Percentiles rank a stretch among this genome's conserved stretches.
Evolutionary conservation across 2,888 invertebrate genomes (phyloP).

Genomic region (Catocala nupta): DNA sequence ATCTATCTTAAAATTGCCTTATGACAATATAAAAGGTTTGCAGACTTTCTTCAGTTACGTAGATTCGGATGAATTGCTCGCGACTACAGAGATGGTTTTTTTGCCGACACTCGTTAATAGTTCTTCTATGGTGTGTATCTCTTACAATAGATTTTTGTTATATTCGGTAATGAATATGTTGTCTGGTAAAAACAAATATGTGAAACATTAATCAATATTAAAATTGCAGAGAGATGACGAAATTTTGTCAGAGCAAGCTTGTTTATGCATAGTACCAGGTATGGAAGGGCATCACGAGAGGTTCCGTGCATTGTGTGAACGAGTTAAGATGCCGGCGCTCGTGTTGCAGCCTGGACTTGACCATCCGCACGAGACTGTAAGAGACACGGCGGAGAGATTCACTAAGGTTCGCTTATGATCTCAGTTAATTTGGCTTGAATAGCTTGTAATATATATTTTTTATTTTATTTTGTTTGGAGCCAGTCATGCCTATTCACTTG

Average conservation of each 20-base stretch:
- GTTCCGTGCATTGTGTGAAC: slow-evolving; percentile 57
- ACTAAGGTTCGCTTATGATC: slow-evolving; percentile 47
- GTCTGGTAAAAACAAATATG: too few relatives aligned
- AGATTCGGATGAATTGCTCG: slow-evolving; percentile 59
- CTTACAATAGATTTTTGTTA: too few relatives aligned
- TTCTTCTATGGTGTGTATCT: slow-evolving; percentile 45
- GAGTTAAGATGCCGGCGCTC: slow-evolving; percentile 61
- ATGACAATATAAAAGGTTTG: slow-evolving; percentile 49
- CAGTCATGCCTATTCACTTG: too few relatives aligned
- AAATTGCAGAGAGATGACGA: slow-evolving; percentile 62
- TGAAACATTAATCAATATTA: not conserved
- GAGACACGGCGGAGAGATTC: slow-evolving; percentile 58
- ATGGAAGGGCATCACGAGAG: slow-evolving; percentile 61
- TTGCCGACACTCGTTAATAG: slow-evolving; percentile 56
- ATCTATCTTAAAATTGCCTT: slow-evolving; percentile 19
- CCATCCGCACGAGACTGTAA: slow-evolving; percentile 52
- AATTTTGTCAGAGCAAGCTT: slow-evolving; percentile 52
- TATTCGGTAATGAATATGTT: too few relatives aligned
- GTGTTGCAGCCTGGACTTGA: slow-evolving; percentile 64
- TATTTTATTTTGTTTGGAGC: too few relatives aligned
- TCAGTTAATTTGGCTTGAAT: not conserved
- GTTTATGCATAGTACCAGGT: slow-evolving; percentile 63
- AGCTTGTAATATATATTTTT: too few relatives aligned
- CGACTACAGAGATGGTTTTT: slow-evolving; percentile 53
- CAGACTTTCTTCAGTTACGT: slow-evolving; percentile 55